Conservation (phyloP, 2,888 invertebrate species). For the Xiphydria camelus region DNA sequence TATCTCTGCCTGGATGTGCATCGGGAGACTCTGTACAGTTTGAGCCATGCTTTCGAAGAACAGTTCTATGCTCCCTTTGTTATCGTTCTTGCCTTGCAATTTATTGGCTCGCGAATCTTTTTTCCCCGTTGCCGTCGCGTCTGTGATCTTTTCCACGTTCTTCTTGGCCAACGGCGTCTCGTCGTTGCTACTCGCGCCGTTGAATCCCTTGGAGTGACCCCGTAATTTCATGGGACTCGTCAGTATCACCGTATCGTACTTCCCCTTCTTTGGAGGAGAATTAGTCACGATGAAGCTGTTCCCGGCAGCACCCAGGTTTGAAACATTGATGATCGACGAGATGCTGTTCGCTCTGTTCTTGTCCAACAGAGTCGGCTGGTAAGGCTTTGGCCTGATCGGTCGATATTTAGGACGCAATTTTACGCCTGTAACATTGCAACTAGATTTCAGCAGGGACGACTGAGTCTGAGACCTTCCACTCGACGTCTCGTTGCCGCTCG, state of each 20-base stretch:
- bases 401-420: not conserved
- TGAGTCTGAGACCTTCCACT: not conserved
- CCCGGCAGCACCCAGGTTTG: no score
- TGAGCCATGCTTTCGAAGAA: constrained; percentile 14
- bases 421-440: not conserved
- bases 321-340: not conserved
- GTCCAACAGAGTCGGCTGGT: not conserved
- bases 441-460: not conserved
- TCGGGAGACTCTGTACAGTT: constrained; percentile 10
- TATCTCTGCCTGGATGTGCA: constrained; percentile 10
- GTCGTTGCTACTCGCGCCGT: no score
- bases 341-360: not conserved
- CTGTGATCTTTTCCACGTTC: not conserved
- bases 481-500: not conserved
- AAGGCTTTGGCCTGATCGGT: not conserved
- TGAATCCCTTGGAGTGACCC: not conserved
- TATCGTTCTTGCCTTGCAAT: not conserved
- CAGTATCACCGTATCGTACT: not conserved
- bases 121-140: not conserved
- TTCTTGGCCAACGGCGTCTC: no score
- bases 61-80: constrained; percentile 1
- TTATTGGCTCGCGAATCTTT: no score
- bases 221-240: no score
- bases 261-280: not conserved
- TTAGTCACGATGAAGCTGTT: not conserved